Percentiles rank a stretch among this genome's conserved stretches.
Conservation (phyloP, 1,140 invertebrate species). For the Drosophila tropicalis region DNA sequence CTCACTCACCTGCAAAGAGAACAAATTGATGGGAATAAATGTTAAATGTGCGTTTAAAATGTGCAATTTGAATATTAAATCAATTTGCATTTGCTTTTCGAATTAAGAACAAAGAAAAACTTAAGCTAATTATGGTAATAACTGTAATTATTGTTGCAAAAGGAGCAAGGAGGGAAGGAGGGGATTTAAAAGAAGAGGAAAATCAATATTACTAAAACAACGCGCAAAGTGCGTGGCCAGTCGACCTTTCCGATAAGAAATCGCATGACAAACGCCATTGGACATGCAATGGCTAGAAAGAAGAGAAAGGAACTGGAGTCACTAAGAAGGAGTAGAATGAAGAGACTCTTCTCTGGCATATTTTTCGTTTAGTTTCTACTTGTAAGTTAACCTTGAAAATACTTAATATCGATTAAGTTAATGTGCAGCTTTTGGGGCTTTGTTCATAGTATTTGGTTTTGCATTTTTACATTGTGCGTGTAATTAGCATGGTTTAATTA, state of each 20-base stretch:
- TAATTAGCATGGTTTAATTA: conserved; percentile 62
- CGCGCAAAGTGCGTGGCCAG: conserved; percentile 59
- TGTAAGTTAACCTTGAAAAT: conserved; percentile 64
- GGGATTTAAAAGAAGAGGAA: neutral
- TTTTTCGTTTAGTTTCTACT: conserved; percentile 17
- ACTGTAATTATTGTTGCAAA: conserved; percentile 24
- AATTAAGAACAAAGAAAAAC: conserved; percentile 11
- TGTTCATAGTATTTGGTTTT: neutral
- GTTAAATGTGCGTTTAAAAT: conserved; percentile 28
- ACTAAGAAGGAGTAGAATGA: too few relatives aligned
- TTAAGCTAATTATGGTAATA: conserved; percentile 56
- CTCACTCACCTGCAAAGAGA: conserved; percentile 68
- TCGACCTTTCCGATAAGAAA: conserved; percentile 31
- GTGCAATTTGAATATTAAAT: conserved; percentile 57
- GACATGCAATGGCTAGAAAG: conserved; percentile 20
- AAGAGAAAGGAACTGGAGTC: neutral
- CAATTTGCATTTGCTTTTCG: conserved; percentile 48
- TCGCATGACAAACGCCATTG: conserved; percentile 38
- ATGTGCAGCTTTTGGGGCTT: conserved; percentile 37
- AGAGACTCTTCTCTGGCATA: neutral
- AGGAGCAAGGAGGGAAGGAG: neutral
- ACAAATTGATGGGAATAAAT: conserved; percentile 27
- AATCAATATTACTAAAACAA: conserved; percentile 49
- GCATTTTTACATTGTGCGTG: conserved; percentile 32
- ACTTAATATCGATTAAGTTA: conserved; percentile 53